Base-by-base conservation (phyloP, 2,113 vertebrate genomes). In the Callipepla californica region DNA sequence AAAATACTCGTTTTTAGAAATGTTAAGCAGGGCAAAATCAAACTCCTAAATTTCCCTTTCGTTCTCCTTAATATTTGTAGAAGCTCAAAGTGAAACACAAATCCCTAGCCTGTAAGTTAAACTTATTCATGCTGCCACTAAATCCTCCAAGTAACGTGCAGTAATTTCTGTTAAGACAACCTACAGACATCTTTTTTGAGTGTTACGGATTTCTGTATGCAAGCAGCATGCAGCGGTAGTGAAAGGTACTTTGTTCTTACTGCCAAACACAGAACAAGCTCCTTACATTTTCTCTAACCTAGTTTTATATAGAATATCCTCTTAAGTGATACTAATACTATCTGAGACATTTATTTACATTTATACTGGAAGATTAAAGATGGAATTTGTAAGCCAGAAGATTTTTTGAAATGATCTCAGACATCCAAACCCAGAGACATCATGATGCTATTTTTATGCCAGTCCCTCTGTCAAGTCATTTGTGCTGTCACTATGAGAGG, bases 331-430 rank as follows among this genome's bases (percentile, higher is more conserved):
- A 90, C 82, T 83, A 92, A 89, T 72, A 80, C 70, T 90, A 68
- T 74, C 63, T 85, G 38, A 96, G 79, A 74, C 4, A 69, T 23
- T 28, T 53, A 87, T 92, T 95, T 94, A 73, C 72, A 63, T 92
- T 76, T 94, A 68, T 68, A 59, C 19, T 44, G 5, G 19, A 87
- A 94, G 72, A 84, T 80, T 89, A 92, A 95, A 68, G 68, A 72
- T 38, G 10, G 0, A 19, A 82, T 58, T 57, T 74, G 5, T 72
- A 75, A 87, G 25, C 48, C n/a, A 36, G 66, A 76, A 75, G 4
- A 34, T 75, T 57, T 73, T 73, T 85, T 77, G 0, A 69, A 89
- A 90, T 94, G 51, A 65, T 80, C 72, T 70, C 47, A 67, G 63
- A 26, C 19, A 38, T 90, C 36, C 53, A 83, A 93, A 92, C 58